Evolutionary conservation across 1,140 invertebrate genomes (phyloP), one percentile per base, ranked within the genome.

Genomic region (Zaprionus camerounensis): DNA sequence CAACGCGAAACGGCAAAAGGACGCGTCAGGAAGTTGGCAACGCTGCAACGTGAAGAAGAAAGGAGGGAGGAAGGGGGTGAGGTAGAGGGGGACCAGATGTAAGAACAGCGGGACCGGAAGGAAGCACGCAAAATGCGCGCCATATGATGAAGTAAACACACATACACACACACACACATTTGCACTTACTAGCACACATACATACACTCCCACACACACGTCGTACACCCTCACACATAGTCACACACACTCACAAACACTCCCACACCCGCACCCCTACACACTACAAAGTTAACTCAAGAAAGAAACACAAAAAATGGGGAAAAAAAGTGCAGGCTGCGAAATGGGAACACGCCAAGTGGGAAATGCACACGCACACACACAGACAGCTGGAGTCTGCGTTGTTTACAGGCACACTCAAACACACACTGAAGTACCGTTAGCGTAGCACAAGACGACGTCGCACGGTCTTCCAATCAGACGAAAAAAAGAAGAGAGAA

Each of bases 271-370:
- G n/a, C n/a, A n/a, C 41, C 41, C 15, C n/a, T n/a, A 44, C 41
- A 57, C 63, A 24, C 9, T 13, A 57, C 62, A 62, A 68, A 77
- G 49, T 62, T 63, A 44, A 67, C 46, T 26, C 59, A 73, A 63
- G 57, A 71, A 56, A 65, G 20, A 36, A 58, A 22, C 41, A 41
- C 28, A 64, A 53, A 26, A 44, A 55, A 36, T n/a, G 15, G n/a
- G 34, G 20, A 22, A 44, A 73, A 68, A 80, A 57, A 75, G n/a
- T 31, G 76, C 53, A 67, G 63, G 78, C 83, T 67, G 74, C 78
- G 71, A 84, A 88, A 88, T 88, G 84, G 78, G 84, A 88, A 72
- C 85, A 88, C 85, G 78, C 61, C 84, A 90, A 88, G 85, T 90
- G 84, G 85, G 78, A 81, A 90, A 90, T 71, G 78, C 74, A 75